phyloP scores from a whole-genome alignment of 1,140 invertebrate species.

The Potamilus streckersoni region DNA sequence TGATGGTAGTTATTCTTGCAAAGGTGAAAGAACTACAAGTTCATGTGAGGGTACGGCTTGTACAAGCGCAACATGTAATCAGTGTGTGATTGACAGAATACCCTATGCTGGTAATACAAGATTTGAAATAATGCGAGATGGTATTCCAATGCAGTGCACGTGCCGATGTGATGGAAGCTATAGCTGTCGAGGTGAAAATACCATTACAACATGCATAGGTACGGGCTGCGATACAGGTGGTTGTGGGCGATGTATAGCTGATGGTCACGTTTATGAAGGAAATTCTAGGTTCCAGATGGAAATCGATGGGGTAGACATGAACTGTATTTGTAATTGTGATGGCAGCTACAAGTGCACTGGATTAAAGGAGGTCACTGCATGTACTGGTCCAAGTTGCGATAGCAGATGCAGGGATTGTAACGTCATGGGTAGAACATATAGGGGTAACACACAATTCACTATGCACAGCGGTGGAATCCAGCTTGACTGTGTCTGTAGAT shows the following conservation, averaged over 20 bases:
- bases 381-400: constrained; percentile 13
- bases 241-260: constrained; percentile 16
- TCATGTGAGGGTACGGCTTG: background rate
- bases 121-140: background rate
- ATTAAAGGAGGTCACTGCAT: constrained; percentile 3
- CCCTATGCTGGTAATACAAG: background rate
- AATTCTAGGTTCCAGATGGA: constrained; percentile 18
- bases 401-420: constrained; percentile 8
- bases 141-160: constrained; percentile 2
- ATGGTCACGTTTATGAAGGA: constrained; percentile 10
- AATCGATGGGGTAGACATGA: constrained; percentile 14
- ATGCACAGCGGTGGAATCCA: constrained; percentile 4
- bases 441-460: constrained; percentile 15
- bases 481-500: constrained; percentile 19
- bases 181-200: background rate
- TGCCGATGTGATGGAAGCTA: constrained; percentile 1
- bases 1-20: constrained; percentile 15
- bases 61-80: background rate
- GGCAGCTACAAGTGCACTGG: constrained; percentile 20
- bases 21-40: background rate
- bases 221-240: constrained; percentile 7
- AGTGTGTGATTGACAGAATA: constrained; percentile 14
- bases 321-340: constrained; percentile 23
- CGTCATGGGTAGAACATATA: constrained; percentile 10
- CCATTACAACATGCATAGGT: constrained; percentile 11